phyloP scores from a whole-genome alignment of 2,113 vertebrate species.

The Nettapus auritus region DNA sequence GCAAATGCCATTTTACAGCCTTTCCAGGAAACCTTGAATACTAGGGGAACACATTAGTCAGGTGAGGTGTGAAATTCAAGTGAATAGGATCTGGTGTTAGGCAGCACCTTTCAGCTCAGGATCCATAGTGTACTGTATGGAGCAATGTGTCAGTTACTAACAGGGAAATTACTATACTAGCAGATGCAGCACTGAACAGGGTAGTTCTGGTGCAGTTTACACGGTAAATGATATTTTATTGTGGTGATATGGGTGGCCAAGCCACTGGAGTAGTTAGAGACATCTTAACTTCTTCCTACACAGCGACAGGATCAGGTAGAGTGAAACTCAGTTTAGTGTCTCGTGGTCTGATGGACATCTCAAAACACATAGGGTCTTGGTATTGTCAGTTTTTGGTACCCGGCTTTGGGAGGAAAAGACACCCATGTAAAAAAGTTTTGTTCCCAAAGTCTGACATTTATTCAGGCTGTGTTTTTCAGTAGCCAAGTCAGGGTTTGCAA shows the following conservation, averaged over 20 bases:
- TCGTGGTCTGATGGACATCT: not conserved
- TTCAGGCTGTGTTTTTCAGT: not conserved
- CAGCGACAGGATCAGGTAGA: not conserved
- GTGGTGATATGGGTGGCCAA: not conserved
- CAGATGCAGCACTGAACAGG: not conserved
- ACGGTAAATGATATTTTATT: not conserved
- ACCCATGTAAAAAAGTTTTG: not conserved
- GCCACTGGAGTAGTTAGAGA: not conserved
- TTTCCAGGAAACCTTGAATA: conserved; percentile 31
- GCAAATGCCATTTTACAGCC: conserved; percentile 12
- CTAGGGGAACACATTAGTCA: not conserved
- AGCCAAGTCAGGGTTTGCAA: conserved; percentile 23
- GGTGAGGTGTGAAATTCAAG: conserved; percentile 28
- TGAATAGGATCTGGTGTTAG: conserved; percentile 43
- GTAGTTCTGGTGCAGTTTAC: not conserved
- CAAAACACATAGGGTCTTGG: not conserved
- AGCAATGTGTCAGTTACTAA: not conserved
- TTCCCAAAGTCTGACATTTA: not conserved
- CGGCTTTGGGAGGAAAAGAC: not conserved
- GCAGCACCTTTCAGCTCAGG: not conserved
- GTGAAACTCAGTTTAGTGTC: not conserved
- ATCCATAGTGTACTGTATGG: not conserved
- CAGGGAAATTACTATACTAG: not conserved
- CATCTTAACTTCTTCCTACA: not conserved
- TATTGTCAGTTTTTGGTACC: not conserved